Evolutionary conservation across 2,888 invertebrate genomes (phyloP).

Genomic region (Melanostoma scalare): DNA sequence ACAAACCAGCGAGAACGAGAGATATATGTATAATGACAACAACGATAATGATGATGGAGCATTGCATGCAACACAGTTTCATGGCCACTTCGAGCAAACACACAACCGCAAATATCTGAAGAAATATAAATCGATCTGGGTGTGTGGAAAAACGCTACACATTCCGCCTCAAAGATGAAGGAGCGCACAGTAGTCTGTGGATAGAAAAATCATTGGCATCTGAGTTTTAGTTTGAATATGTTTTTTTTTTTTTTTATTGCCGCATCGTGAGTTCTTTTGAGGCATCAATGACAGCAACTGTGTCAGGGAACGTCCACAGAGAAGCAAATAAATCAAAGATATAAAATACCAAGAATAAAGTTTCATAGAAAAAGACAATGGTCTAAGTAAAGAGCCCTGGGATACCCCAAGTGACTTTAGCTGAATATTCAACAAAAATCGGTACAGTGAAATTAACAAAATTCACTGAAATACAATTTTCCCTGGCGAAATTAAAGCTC

Average conservation of each 20-base stretch:
- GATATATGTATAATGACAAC: slow-evolving; percentile 45
- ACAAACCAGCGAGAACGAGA: slow-evolving; percentile 37
- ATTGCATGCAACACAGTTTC: slow-evolving; percentile 35
- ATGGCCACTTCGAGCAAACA: slow-evolving; percentile 10
- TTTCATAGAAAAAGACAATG: too few species aligned
- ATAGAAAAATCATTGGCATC: neutral
- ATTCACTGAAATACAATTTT: too few species aligned
- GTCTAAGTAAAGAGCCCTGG: too few species aligned
- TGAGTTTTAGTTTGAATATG: slow-evolving; percentile 32
- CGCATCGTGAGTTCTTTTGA: neutral
- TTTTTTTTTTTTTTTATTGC: slow-evolving; percentile 6
- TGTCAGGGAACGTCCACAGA: neutral
- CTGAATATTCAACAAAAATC: too few species aligned
- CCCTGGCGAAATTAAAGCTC: too few species aligned
- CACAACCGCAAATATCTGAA: slow-evolving; percentile 48
- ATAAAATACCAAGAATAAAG: too few species aligned
- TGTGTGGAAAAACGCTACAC: slow-evolving; percentile 51
- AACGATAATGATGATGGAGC: slow-evolving; percentile 65
- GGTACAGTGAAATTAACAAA: too few species aligned
- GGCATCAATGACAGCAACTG: neutral
- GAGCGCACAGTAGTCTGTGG: slow-evolving; percentile 15
- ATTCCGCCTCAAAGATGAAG: slow-evolving; percentile 54
- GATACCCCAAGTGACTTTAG: too few species aligned
- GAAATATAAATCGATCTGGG: slow-evolving; percentile 5
- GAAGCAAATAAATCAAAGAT: too few species aligned